Base-by-base conservation (phyloP, 2,888 invertebrate species). In the Drosophila birchii region DNA sequence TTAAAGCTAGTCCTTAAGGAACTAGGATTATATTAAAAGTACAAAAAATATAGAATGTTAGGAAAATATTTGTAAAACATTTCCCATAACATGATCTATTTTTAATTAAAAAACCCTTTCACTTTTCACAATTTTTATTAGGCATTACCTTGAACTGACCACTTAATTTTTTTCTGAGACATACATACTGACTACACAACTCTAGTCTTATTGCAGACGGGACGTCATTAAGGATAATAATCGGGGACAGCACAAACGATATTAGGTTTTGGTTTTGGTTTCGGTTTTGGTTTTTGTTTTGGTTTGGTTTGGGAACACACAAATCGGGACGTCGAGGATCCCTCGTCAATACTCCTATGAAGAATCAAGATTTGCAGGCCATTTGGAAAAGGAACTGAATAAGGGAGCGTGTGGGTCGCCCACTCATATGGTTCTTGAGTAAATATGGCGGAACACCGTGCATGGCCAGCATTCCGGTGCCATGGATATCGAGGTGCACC, bases 401-500 rank as follows among this genome's bases (percentile, higher is more conserved):
- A 1, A 95, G 84, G 0, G 95, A 94, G 60, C 95, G 92, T 8
- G 94, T 92, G 34, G 95, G 95, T 0, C 95, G 93, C 32, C 95
- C 95, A 34, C 94, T 92, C 94, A 94, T 94, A 71, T 93, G 93
- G 74, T 94, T 94, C 88, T 93, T 92, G 56, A 92, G 87, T 57
- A 96, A 92, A 93, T 96, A 96, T 1, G 95, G 94, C 49, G 95
- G 93, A 72, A 94, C 94, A 66, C 93, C 94, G 74, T 91, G 92
- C 80, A 92, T 93, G 66, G 94, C 93, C 34, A 92, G 79, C 94
- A 95, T 94, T 51, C 95, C 95, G 54, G 95, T 95, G 68, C 96
- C 95, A 39, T 95, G 94, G 70, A 95, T 95, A 92, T 96, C 96
- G 88, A 96, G 83, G 92, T 96, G 96, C 81, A 95, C 90, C 96